Base-by-base conservation (phyloP, 2,113 vertebrate genomes). In the Urocolius indicus region DNA sequence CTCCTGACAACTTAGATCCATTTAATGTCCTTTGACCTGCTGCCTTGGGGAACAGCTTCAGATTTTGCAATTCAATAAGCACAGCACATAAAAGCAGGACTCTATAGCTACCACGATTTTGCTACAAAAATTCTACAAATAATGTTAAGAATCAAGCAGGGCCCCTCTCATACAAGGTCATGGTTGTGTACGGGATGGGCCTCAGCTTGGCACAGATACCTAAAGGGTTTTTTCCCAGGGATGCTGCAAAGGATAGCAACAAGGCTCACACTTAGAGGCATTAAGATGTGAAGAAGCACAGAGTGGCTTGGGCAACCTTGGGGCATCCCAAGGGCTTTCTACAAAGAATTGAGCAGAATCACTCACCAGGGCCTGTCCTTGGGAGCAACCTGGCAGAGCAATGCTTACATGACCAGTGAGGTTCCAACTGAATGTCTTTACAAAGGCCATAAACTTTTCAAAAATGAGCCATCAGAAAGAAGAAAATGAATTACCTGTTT, bases 241-340 rank as follows among this genome's bases (percentile, higher is more conserved):
- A 22, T 62, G 48, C 76, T 87, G 20, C 34, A 46, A 62, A 16
- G 27, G 18, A 5, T 30, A 16, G 13, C 34, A 20, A 24, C 24
- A 82, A 76, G 27, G 72, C 19, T 62, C n/a, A 26, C 1, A 4
- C 41, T 16, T 8, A 4, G 11, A 77, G n/a, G 29, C 16, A n/a
- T 13, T 5, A 30, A 45, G 49, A 15, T 13, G 4, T 23, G 14
- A 16, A 68, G 38, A 6, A 72, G 12, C 0, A 0, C 5, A 36
- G 49, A 75, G 27, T 6, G 1, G 0, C 26, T 48, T 72, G 12
- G 20, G 30, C 23, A 67, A 61, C 51, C 27, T 34, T 16, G 13
- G 21, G 54, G 13, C 26, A 62, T 68, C 26, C 36, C 61, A 48
- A 38, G 22, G 8, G 11, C 16, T 76, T 63, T 67, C 29, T 32